Base-by-base conservation (phyloP, 1,140 invertebrate genomes). In the Chrysomallon squamiferum region DNA sequence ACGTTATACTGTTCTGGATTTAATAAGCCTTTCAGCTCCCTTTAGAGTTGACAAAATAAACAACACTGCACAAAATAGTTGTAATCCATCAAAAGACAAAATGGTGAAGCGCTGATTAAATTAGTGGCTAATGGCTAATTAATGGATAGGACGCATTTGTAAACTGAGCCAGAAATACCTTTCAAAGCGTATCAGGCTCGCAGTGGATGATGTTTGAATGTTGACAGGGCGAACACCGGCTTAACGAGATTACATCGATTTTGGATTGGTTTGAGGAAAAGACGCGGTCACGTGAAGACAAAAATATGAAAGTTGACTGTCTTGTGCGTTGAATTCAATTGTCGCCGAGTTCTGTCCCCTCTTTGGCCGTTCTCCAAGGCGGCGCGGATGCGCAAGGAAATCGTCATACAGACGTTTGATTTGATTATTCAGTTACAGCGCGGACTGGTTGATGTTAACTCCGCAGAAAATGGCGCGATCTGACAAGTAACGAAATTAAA, bases 121-220 rank as follows among this genome's bases (percentile, higher is more conserved):
- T 73, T 73, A 73, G 59, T 64, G 50, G 49, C 60, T 61, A 70
- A 73, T 68, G 59, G 65, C 62, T 68, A 70, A 70, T 73, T 73
- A 73, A 73, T 73, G 65, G 60, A 70, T 49, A 67, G 64, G 60
- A 61, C 52, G 64, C 61, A 65, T 69, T 69, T 66, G 64, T 66
- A 66, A 66, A 66, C 59, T 59, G 32, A 50, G 29, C 54, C 30
- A 30, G 22, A 47, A 65, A 65, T 59, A 56, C 64, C 54, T 56
- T 59, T 65, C 47, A 49, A 49, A 41, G 29, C 59, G 33, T 9
- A 30, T 49, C 59, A 29, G 43, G 43, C 35, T 5, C 38, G 18
- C 18, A 45, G 35, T 18, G 29, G 22, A 43, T 9, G 41, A 33
- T 54, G 45, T 41, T 52, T 29, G 41, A 29, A 15, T 50, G 61